Evolutionary conservation across 2,888 invertebrate species (phyloP).

Genomic region (Keiferia lycopersicella): DNA sequence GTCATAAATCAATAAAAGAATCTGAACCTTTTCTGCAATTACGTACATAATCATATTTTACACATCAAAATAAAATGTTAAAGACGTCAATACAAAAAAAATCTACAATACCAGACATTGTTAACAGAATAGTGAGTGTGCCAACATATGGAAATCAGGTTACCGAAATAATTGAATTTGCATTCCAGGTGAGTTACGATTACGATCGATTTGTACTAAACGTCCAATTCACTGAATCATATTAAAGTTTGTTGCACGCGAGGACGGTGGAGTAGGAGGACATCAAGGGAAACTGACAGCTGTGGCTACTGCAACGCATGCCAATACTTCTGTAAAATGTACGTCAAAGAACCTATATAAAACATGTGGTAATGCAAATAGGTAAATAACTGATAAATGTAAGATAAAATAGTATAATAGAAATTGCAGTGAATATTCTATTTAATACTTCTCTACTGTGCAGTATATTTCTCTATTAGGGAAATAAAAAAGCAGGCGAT

Average conservation of each 20-base stretch:
- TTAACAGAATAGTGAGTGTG: slow-evolving; percentile 3
- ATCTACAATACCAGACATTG: background rate
- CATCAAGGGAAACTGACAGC: background rate
- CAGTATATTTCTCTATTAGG: background rate
- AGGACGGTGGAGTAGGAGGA: background rate
- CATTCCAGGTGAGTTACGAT: background rate
- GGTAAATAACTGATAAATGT: no score
- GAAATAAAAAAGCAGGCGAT: background rate
- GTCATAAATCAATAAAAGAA: no score
- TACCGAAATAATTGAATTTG: slow-evolving; percentile 11
- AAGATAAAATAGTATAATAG: background rate
- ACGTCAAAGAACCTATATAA: background rate
- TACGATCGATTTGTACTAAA: slow-evolving; percentile 2
- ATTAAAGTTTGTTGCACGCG: slow-evolving; percentile 4
- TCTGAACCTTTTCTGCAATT: no score
- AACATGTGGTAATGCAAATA: no score
- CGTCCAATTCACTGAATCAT: background rate
- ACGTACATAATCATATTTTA: no score
- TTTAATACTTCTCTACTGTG: background rate
- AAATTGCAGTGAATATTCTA: background rate
- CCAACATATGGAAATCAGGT: slow-evolving; percentile 1
- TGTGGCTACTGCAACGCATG: background rate
- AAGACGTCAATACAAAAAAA: background rate
- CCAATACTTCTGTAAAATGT: background rate
- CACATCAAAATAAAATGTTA: no score